Conservation (phyloP, 2,797 vertebrate genomes). For the Galago senegalensis region DNA sequence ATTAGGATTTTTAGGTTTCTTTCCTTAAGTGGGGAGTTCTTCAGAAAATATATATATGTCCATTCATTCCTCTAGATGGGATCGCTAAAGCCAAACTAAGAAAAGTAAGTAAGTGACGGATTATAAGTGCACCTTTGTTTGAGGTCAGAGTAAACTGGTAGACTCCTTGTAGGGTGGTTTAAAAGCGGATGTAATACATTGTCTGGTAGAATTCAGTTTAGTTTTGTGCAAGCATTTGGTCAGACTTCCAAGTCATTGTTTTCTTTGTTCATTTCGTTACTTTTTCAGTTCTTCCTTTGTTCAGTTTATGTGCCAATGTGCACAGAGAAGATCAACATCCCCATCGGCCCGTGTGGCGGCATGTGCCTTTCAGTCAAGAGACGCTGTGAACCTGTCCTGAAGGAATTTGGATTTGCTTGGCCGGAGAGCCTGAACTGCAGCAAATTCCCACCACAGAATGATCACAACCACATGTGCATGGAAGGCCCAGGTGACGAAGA, state of each 20-base stretch:
- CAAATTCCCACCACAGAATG: conserved; percentile 98
- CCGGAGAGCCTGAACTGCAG: conserved; percentile 98
- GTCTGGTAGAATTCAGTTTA: conserved; percentile 40
- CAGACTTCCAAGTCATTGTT: conserved; percentile 71
- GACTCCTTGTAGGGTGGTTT: conserved; percentile 39
- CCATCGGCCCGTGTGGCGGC: conserved; percentile 97
- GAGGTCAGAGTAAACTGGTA: conserved; percentile 44
- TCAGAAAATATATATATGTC: not conserved
- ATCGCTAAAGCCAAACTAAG: conserved; percentile 44
- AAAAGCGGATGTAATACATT: conserved; percentile 22
- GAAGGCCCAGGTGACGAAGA: conserved; percentile 98
- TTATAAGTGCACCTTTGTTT: not conserved
- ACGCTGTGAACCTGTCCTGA: conserved; percentile 97
- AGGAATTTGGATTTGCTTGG: conserved; percentile 98
- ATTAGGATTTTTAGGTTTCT: conserved; percentile 63
- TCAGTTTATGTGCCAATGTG: conserved; percentile 99
- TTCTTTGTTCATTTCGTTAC: conserved; percentile 81
- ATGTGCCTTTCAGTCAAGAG: conserved; percentile 99
- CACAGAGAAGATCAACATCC: conserved; percentile 98
- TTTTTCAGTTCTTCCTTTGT: conserved; percentile 97
- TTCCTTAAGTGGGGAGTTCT: conserved; percentile 61
- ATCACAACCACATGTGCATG: conserved; percentile 99
- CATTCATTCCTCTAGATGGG: conserved; percentile 42
- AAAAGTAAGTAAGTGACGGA: conserved; percentile 32
- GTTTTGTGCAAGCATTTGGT: conserved; percentile 20